Percentiles rank a stretch among this genome's conserved stretches.
phyloP scores from a whole-genome alignment of 1,140 invertebrate genomes.

The Temnothorax curvispinosus region DNA sequence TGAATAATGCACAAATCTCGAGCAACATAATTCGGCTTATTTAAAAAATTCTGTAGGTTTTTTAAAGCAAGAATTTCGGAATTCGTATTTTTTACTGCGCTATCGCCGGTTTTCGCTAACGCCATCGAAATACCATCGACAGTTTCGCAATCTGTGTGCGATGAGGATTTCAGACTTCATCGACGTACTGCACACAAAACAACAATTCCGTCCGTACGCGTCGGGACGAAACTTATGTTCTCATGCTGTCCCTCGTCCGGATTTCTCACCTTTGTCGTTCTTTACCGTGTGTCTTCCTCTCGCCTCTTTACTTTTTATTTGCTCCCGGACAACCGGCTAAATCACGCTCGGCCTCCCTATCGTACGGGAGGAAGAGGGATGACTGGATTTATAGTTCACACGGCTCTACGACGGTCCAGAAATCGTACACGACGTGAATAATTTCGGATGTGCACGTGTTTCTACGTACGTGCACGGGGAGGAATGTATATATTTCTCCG shows the following conservation, averaged over 20 bases:
- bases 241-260: conserved; percentile 9
- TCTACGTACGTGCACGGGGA: conserved; percentile 58
- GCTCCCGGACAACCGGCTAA: conserved; percentile 55
- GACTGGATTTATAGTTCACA: conserved; percentile 71
- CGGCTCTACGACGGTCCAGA: conserved; percentile 57
- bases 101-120: neutral
- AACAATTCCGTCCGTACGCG: conserved; percentile 64
- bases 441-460: conserved; percentile 68
- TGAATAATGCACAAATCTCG: neutral
- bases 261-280: neutral
- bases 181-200: conserved; percentile 62
- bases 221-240: conserved; percentile 52
- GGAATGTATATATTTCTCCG: conserved; percentile 42
- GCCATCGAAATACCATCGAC: neutral
- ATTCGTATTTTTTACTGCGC: neutral
- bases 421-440: conserved; percentile 74
- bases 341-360: conserved; percentile 62
- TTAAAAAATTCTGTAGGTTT: neutral
- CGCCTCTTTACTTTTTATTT: conserved; percentile 18
- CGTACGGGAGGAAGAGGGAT: neutral
- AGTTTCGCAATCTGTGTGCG: conserved; percentile 38
- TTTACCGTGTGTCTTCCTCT: neutral
- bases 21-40: neutral
- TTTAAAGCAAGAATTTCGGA: neutral
- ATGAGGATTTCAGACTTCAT: conserved; percentile 64